phyloP scores from a whole-genome alignment of 2,888 invertebrate species.

The Dasypolia templi region DNA sequence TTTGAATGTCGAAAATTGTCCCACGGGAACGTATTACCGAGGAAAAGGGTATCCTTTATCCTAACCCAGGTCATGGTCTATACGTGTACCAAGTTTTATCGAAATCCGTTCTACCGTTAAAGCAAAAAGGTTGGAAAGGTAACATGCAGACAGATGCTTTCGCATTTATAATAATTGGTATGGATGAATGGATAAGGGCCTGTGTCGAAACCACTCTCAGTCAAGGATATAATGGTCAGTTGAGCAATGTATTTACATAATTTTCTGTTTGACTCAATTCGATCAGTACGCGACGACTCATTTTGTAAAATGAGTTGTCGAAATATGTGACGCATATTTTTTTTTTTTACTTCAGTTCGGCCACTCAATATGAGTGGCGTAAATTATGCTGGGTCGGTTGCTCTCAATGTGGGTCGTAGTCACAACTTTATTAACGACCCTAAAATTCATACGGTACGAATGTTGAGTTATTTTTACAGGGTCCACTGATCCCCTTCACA shows the following conservation, averaged over 20 bases:
- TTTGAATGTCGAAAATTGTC: neutral
- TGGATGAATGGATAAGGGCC: neutral
- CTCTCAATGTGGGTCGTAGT: too few species aligned
- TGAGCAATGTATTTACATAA: too few species aligned
- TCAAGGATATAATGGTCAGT: neutral
- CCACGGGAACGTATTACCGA: neutral
- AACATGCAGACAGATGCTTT: neutral
- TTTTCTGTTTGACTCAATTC: neutral
- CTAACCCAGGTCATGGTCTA: neutral
- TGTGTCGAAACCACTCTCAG: neutral
- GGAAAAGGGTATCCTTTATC: too few species aligned
- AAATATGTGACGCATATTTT: too few species aligned
- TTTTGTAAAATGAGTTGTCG: too few species aligned
- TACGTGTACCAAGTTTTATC: neutral
- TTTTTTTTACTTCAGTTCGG: neutral
- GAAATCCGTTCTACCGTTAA: neutral
- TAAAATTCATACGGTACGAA: neutral
- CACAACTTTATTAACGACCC: neutral
- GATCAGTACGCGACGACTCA: too few species aligned
- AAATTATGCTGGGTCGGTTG: neutral
- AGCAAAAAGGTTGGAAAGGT: too few species aligned
- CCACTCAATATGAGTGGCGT: neutral
- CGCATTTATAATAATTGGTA: neutral
- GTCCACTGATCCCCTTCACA: neutral
- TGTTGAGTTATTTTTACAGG: slow-evolving; percentile 17